Percentiles rank a stretch among this genome's conserved stretches.
Conservation (phyloP, 2,888 invertebrate species). For the Abrostola tripartita region DNA sequence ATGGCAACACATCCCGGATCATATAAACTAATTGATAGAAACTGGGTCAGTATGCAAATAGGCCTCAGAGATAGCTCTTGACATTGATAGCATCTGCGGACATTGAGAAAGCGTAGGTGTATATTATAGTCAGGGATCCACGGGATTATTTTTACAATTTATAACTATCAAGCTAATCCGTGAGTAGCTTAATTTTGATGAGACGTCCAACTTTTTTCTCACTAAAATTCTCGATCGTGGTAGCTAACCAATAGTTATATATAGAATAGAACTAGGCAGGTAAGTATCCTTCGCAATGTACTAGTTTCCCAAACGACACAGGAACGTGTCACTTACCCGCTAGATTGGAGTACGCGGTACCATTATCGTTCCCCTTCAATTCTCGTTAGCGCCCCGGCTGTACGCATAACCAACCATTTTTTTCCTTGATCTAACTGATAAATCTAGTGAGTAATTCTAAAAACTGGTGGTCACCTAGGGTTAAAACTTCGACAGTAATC, state of each 20-base stretch:
- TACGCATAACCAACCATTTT: slow-evolving; percentile 1
- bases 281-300: no score
- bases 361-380: slow-evolving; percentile 38
- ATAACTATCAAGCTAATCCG: no score
- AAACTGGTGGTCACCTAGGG: background rate
- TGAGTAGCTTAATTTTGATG: no score
- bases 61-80: slow-evolving; percentile 12
- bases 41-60: slow-evolving; percentile 49
- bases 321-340: slow-evolving; percentile 21
- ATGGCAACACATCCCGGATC: slow-evolving; percentile 22
- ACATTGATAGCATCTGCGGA: slow-evolving; percentile 18
- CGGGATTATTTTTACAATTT: no score
- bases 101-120: background rate
- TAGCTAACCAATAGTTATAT: no score
- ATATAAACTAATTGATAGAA: slow-evolving; percentile 37
- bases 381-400: slow-evolving; percentile 39
- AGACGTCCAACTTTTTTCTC: no score
- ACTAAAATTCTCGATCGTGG: no score
- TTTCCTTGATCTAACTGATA: background rate
- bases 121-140: no score
- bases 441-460: background rate
- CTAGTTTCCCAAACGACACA: no score
- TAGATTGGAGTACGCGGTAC: slow-evolving; percentile 26
- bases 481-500: background rate
- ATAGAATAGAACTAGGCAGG: no score